Evolutionary conservation across 1,140 invertebrate species (phyloP).

Genomic region (Hycleus cichorii): DNA sequence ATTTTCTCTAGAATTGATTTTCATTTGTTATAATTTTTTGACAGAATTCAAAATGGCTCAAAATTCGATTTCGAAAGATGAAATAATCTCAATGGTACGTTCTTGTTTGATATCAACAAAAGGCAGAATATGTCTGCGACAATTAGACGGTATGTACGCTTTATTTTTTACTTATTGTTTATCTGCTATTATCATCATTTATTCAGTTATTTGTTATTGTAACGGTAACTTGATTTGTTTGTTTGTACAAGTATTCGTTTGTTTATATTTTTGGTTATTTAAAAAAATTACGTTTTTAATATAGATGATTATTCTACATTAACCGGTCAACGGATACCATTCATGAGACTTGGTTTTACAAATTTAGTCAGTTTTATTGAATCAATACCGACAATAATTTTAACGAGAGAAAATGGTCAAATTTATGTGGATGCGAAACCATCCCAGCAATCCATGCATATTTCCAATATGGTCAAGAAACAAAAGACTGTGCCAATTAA

Average conservation of each 20-base stretch:
- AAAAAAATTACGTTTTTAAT: conserved; percentile 2
- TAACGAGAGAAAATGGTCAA: conserved; percentile 40
- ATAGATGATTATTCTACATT: conserved; percentile 50
- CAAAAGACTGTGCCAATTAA: conserved; percentile 44
- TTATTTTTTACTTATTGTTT: neutral
- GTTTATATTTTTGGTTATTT: neutral
- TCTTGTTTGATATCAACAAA: conserved; percentile 27
- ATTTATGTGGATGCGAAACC: conserved; percentile 47
- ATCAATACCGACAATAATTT: conserved; percentile 44
- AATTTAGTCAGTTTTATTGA: conserved; percentile 49
- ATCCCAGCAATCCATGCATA: conserved; percentile 49
- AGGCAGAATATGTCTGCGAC: conserved; percentile 18
- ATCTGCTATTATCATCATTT: neutral
- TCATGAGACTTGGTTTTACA: conserved; percentile 47
- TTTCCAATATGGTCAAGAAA: conserved; percentile 49
- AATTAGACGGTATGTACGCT: conserved; percentile 22
- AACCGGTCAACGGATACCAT: conserved; percentile 52
- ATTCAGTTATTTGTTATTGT: too few species aligned
- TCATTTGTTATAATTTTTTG: too few species aligned
- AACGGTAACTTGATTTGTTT: too few species aligned
- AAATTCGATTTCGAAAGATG: neutral
- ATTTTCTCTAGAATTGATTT: too few species aligned
- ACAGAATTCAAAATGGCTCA: too few species aligned
- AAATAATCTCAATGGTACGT: conserved; percentile 21
- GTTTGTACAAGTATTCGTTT: neutral